Conservation (phyloP, 2,888 invertebrate genomes). For the Zaprionus bogoriensis region DNA sequence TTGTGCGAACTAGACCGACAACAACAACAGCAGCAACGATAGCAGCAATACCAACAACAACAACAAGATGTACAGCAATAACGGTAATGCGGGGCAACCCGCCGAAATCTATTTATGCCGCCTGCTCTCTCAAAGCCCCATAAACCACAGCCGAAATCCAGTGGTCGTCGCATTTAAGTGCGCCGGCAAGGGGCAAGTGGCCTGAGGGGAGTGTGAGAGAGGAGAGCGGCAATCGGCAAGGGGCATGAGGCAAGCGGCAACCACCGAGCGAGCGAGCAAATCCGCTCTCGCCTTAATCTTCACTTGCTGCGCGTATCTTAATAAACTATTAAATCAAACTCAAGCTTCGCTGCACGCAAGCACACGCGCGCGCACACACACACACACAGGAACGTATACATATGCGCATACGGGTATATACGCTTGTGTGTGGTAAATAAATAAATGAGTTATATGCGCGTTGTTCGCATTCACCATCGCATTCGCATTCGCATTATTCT, state of each 20-base stretch:
- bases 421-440: conserved; percentile 55
- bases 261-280: not conserved
- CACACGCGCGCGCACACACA: conserved; percentile 26
- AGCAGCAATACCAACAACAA: conserved; percentile 9
- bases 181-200: too few relatives aligned
- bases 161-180: conserved; percentile 74
- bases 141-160: conserved; percentile 74
- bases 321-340: conserved; percentile 77
- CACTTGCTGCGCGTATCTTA: conserved; percentile 74
- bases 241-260: too few relatives aligned
- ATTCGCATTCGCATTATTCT: conserved; percentile 52
- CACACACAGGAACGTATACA: conserved; percentile 20
- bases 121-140: conserved; percentile 62
- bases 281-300: conserved; percentile 63
- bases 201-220: too few relatives aligned
- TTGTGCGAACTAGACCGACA: conserved; percentile 6
- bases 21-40: conserved; percentile 6
- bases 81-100: not conserved
- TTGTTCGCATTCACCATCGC: conserved; percentile 48
- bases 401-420: conserved; percentile 20
- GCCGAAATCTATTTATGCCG: conserved; percentile 66
- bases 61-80: not conserved
- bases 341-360: conserved; percentile 73
- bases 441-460: conserved; percentile 73
- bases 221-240: too few relatives aligned